These are phyloP conservation scores for Cerceris rybyensis DNA, from an alignment of 2,888 invertebrate species.

Conservation along the genomic window DNA sequence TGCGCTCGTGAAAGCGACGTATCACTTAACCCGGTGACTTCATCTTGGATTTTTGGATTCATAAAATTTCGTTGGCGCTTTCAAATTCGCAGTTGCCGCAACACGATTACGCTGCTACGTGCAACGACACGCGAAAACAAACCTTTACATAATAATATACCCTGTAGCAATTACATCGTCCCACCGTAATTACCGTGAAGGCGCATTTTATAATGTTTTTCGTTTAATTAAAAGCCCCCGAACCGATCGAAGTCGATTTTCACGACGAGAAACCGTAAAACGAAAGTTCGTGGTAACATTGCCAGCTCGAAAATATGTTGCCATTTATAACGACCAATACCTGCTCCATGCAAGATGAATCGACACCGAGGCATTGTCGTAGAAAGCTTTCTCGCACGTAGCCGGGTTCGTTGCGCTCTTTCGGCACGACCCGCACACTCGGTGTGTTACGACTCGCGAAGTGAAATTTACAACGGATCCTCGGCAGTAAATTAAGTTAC, in stretches of 20 bases:
- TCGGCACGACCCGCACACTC: slow-evolving; percentile 44
- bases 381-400: slow-evolving; percentile 56
- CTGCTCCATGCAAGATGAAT: slow-evolving; percentile 42
- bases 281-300: slow-evolving; percentile 32
- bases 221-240: not conserved
- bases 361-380: slow-evolving; percentile 43
- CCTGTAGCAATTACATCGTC: not conserved
- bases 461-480: slow-evolving; percentile 61
- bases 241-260: not conserved
- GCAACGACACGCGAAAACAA: not conserved
- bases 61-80: slow-evolving; percentile 14
- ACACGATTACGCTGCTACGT: not conserved
- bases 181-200: not conserved
- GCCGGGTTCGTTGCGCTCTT: slow-evolving; percentile 58
- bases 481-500: slow-evolving; percentile 55
- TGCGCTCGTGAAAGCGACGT: slow-evolving; percentile 55
- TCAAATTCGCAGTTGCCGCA: not conserved
- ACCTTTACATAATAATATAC: slow-evolving; percentile 5
- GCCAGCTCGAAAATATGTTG: slow-evolving; percentile 41
- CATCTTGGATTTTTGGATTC: slow-evolving; percentile 34
- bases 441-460: slow-evolving; percentile 29
- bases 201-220: not conserved
- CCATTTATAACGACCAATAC: slow-evolving; percentile 35
- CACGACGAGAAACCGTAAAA: slow-evolving; percentile 19
- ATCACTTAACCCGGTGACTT: slow-evolving; percentile 38